phyloP scores from a whole-genome alignment of 2,888 invertebrate genomes.

The Alitta virens region DNA sequence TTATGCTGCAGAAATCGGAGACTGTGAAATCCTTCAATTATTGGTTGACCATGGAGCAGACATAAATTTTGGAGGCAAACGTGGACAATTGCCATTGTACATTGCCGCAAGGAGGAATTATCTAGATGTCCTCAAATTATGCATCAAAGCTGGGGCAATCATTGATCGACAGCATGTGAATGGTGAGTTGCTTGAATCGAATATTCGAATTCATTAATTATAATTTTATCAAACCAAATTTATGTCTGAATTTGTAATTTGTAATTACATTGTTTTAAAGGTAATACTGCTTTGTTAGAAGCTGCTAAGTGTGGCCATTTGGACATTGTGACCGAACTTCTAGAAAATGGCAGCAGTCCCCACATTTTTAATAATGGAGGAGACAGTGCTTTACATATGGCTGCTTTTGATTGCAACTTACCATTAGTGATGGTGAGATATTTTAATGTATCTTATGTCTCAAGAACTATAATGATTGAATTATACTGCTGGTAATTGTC shows the following conservation, averaged over 20 bases:
- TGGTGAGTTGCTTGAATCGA: constrained; percentile 4
- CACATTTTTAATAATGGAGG: constrained; percentile 19
- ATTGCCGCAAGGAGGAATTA: constrained; percentile 15
- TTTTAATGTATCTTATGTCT: too few relatives aligned
- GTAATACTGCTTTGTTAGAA: constrained; percentile 7
- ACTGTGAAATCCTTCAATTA: constrained; percentile 4
- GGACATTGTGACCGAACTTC: not conserved
- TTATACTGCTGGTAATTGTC: not conserved
- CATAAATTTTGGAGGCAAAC: constrained; percentile 16
- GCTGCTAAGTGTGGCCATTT: not conserved
- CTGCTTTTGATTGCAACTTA: constrained; percentile 15
- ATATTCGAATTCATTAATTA: not conserved
- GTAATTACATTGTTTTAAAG: not conserved
- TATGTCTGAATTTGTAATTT: too few relatives aligned
- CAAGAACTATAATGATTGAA: not conserved
- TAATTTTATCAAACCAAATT: too few relatives aligned
- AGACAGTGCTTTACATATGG: constrained; percentile 24
- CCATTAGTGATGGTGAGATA: constrained; percentile 12
- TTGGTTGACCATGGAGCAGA: constrained; percentile 18
- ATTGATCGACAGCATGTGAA: constrained; percentile 15
- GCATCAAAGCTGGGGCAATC: constrained; percentile 14
- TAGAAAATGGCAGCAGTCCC: constrained; percentile 2
- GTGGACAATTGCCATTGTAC: constrained; percentile 18
- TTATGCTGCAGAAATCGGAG: constrained; percentile 9
- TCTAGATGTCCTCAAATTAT: constrained; percentile 11